Evolutionary conservation across 1,140 invertebrate species (phyloP).

Genomic region (Anoplolepis gracilipes): DNA sequence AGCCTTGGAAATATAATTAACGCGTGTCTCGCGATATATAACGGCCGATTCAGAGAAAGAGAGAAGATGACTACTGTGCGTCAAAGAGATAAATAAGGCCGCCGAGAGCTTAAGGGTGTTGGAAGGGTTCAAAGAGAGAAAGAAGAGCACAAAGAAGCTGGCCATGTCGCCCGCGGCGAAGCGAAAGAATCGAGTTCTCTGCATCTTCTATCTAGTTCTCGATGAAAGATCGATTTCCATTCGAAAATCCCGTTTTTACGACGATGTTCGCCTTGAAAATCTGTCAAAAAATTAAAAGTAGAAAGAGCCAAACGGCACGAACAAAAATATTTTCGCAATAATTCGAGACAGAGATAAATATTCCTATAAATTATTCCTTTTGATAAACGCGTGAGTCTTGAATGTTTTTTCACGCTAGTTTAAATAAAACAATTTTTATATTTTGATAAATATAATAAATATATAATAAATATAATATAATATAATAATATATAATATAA

Average conservation of each 20-base stretch:
- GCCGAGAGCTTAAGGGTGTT: slow-evolving; percentile 15
- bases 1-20: slow-evolving; percentile 72
- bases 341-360: neutral
- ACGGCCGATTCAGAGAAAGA: neutral
- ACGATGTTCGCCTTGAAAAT: neutral
- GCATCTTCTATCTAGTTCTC: slow-evolving; percentile 16
- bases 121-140: slow-evolving; percentile 28
- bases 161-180: slow-evolving; percentile 24
- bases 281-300: neutral
- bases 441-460: neutral
- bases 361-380: neutral
- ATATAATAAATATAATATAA: neutral
- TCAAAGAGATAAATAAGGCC: slow-evolving; percentile 62
- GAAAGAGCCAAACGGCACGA: neutral
- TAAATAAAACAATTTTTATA: neutral
- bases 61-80: slow-evolving; percentile 54
- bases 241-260: neutral
- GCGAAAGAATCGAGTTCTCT: slow-evolving; percentile 41
- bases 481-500: neutral
- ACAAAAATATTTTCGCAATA: neutral
- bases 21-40: slow-evolving; percentile 50
- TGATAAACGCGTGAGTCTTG: neutral
- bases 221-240: slow-evolving; percentile 19
- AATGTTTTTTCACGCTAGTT: neutral
- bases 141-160: slow-evolving; percentile 16